Percentiles rank a stretch among this genome's conserved stretches.
phyloP scores from a whole-genome alignment of 2,113 vertebrate species.

The Ptilonorhynchus violaceus region DNA sequence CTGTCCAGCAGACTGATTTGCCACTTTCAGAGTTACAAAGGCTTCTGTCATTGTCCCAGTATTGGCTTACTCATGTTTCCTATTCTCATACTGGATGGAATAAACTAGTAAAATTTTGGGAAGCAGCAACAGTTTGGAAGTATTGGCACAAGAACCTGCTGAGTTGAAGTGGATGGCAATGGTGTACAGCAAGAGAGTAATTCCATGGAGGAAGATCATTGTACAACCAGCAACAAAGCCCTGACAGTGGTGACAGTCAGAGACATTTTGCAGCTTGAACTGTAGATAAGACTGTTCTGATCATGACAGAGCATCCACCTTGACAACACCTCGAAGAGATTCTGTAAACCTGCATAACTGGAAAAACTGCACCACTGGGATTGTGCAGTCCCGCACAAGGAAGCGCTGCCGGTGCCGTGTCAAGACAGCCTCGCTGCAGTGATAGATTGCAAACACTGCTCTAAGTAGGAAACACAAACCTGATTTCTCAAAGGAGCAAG shows the following conservation, averaged over 20 bases:
- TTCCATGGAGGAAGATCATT: neutral
- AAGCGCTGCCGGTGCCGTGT: neutral
- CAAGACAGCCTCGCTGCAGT: neutral
- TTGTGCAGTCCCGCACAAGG: neutral
- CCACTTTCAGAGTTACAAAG: neutral
- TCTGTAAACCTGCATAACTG: neutral
- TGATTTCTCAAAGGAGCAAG: conserved; percentile 42
- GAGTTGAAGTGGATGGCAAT: neutral
- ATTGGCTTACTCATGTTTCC: neutral
- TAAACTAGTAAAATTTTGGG: neutral
- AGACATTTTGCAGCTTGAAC: neutral
- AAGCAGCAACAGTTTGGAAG: neutral
- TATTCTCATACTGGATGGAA: neutral
- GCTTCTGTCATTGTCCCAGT: neutral
- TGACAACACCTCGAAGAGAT: neutral
- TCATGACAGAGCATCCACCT: neutral
- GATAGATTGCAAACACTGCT: neutral
- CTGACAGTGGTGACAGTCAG: neutral
- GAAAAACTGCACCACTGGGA: neutral
- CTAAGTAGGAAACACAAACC: neutral
- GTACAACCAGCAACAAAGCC: neutral
- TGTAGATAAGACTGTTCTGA: neutral
- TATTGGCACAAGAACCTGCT: rapidly evolving
- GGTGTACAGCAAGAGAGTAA: neutral
- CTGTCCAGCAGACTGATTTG: neutral